These are phyloP conservation scores for Barnardius zonarius DNA, from an alignment of 2,113 vertebrate genomes.

Conservation along the genomic window DNA sequence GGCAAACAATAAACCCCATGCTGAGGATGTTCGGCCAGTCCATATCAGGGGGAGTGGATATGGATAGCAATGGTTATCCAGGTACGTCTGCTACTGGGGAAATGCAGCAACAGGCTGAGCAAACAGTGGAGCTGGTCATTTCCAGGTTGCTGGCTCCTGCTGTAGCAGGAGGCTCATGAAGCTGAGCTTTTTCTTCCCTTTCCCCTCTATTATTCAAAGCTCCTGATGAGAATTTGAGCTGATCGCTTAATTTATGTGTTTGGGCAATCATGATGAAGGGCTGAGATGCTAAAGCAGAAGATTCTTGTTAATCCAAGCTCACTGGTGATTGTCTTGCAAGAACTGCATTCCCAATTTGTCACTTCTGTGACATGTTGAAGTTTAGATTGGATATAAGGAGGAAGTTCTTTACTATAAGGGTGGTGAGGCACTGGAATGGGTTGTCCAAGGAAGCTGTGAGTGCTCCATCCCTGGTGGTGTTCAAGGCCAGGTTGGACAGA, in stretches of 20 bases:
- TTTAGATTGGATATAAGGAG: too few relatives aligned
- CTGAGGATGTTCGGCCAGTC: slow-evolving; percentile 97
- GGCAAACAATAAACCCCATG: slow-evolving; percentile 79
- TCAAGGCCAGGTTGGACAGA: too few relatives aligned
- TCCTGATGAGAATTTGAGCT: not conserved
- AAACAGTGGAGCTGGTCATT: not conserved
- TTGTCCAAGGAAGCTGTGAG: too few relatives aligned
- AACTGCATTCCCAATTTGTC: not conserved
- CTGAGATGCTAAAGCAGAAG: not conserved
- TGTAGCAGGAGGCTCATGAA: not conserved
- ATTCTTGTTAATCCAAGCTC: not conserved
- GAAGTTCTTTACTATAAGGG: too few relatives aligned
- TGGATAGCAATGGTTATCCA: slow-evolving; percentile 95
- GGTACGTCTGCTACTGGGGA: slow-evolving; percentile 73
- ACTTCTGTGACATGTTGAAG: not conserved
- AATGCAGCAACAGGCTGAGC: not conserved
- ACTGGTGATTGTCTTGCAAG: not conserved
- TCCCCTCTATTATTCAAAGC: not conserved
- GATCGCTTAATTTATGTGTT: not conserved
- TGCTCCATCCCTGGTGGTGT: too few relatives aligned
- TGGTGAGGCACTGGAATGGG: too few relatives aligned
- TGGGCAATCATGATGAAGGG: not conserved
- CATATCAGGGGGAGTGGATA: slow-evolving; percentile 93
- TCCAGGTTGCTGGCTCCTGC: not conserved
- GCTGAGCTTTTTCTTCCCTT: not conserved